Conservation (phyloP, 2,797 vertebrate genomes). For the Xenops minutus region DNA sequence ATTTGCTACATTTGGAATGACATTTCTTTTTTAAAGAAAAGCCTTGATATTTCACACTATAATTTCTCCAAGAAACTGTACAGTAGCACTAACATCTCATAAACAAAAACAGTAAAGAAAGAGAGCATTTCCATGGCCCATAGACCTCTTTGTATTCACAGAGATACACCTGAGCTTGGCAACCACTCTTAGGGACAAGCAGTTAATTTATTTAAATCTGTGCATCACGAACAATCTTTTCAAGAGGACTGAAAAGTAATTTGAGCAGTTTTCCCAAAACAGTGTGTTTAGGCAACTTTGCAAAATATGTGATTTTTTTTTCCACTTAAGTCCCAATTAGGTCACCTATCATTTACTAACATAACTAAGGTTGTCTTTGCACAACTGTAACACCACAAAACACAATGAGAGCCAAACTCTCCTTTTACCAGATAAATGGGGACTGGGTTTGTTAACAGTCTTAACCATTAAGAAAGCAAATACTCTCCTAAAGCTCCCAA, state of each 20-base stretch:
- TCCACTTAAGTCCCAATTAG: slow-evolving; percentile 43
- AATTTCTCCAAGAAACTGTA: slow-evolving; percentile 17
- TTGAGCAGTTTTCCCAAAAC: background rate
- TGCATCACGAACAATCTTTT: background rate
- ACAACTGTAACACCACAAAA: slow-evolving; percentile 44
- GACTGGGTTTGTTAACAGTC: slow-evolving; percentile 3
- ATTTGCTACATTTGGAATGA: slow-evolving; percentile 24
- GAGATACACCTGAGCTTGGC: background rate
- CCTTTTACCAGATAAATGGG: background rate
- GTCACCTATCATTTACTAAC: slow-evolving; percentile 35
- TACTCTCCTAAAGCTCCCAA: background rate
- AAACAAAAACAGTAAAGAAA: slow-evolving; percentile 7
- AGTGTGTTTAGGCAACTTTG: background rate
- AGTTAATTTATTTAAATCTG: slow-evolving; percentile 1
- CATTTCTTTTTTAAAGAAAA: slow-evolving; percentile 33
- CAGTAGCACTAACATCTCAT: background rate
- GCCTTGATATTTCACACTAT: slow-evolving; percentile 13
- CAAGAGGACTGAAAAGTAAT: slow-evolving; percentile 9
- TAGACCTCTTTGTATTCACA: background rate
- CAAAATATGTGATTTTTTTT: slow-evolving; percentile 32
- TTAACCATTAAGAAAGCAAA: background rate
- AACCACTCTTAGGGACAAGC: background rate
- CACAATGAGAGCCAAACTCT: background rate
- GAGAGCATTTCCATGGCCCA: background rate
- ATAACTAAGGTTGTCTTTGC: slow-evolving; percentile 10